These are phyloP conservation scores for Ptiloglossa arizonensis DNA, from an alignment of 1,140 invertebrate species.

Conservation along the genomic window DNA sequence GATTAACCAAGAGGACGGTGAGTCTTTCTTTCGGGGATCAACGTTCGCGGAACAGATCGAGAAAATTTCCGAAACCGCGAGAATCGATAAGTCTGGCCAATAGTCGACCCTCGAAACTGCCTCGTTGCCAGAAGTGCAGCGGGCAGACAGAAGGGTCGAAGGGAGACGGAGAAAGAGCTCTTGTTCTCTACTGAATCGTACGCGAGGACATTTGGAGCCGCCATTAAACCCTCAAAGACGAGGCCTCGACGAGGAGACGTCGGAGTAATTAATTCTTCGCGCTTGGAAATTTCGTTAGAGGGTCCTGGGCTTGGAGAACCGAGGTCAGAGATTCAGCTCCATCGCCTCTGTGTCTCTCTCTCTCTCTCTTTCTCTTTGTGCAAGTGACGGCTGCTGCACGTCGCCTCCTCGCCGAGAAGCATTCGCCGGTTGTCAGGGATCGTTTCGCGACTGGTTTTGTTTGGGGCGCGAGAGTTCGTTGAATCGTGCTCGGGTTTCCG, in stretches of 20 bases:
- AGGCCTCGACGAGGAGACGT: conserved; percentile 10
- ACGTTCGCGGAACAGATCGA: not conserved
- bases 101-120: not conserved
- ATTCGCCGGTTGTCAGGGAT: too few relatives aligned
- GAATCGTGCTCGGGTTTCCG: not conserved
- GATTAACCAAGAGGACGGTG: not conserved
- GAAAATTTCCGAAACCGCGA: not conserved
- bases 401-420: too few relatives aligned
- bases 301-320: not conserved
- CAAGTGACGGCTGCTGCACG: too few relatives aligned
- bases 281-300: conserved; percentile 35
- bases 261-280: conserved; percentile 37
- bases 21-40: not conserved
- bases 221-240: conserved; percentile 42
- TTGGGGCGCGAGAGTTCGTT: not conserved
- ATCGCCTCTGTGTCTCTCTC: not conserved
- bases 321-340: not conserved
- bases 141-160: not conserved
- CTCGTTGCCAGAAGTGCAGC: not conserved
- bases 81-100: not conserved
- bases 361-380: too few relatives aligned
- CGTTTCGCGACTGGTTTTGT: not conserved
- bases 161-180: not conserved
- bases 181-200: conserved; percentile 1
- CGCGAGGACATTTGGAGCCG: conserved; percentile 22